Evolutionary conservation across 2,797 vertebrate species (phyloP), one percentile per base, ranked within the genome.

Genomic region (Lindbergichthys nudifrons): DNA sequence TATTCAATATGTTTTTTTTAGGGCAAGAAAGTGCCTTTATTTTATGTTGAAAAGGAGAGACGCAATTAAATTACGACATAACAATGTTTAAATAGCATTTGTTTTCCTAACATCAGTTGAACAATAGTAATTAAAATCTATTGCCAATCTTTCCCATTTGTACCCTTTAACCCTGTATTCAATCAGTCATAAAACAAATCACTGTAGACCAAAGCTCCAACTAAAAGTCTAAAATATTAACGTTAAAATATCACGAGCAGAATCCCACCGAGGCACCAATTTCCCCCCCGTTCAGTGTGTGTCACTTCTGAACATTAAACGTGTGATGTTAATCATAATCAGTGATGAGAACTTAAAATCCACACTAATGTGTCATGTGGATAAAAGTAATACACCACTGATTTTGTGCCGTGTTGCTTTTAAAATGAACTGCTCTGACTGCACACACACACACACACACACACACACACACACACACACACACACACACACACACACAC

Each of bases 401-500:
- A 51, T 65, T 71, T 53, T 57, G 52, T 54, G 61, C n/a, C 11
- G 0, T 50, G 78, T 75, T 46, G 51, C 23, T 65, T 76, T 66
- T n/a, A n/a, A 64, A 65, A 59, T 6, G 12, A 75, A 57, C n/a
- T 3, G 51, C 73, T 81, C 39, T 4, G 13, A 45, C 48, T 71
- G 45, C 57, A 68, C 58, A 26, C 23, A 42, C 32, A 7, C 68
- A 84, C 4, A 76, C 70, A 78, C 45, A 42, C 53, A 8, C 65
- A 2, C 68, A 67, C 79, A 79, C 63, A 67, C 80, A 74, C 65
- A 69, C 77, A 59, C 80, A 78, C 64, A 70, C 12, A 71, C 67
- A 66, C 78, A 54, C 80, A 80, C 65, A 73, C 12, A 71, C 65
- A 70, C 78, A 61, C 79, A 78, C 60, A 73, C 77, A 80, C 64